Conservation (phyloP, 2,797 vertebrate species). For the Acrocephalus scirpaceus region DNA sequence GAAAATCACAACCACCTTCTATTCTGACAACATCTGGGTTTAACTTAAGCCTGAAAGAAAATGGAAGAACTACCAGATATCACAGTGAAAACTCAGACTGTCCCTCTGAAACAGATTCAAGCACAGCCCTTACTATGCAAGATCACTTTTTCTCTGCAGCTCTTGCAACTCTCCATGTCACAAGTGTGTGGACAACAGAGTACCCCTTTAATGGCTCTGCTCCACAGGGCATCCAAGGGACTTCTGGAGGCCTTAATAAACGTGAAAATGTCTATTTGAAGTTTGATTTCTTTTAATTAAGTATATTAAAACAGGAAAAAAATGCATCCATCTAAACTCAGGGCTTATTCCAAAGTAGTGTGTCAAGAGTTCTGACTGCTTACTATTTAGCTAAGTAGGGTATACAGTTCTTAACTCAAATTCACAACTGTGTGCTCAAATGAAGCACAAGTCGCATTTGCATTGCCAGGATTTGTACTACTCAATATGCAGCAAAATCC, state of each 20-base stretch:
- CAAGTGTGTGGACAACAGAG: not conserved
- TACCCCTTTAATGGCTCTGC: not conserved
- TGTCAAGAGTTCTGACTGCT: not conserved
- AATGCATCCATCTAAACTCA: not conserved
- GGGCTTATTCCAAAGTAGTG: not conserved
- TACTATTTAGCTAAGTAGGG: not conserved
- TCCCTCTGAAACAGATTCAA: not conserved
- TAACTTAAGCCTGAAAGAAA: not conserved
- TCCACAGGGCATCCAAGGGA: not conserved
- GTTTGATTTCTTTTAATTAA: not conserved
- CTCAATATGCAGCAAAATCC: conserved; percentile 5
- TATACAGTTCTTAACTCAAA: not conserved
- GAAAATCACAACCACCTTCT: not conserved
- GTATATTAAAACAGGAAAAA: not conserved
- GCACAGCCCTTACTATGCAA: not conserved
- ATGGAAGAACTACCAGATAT: not conserved
- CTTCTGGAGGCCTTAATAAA: not conserved
- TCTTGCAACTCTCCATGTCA: not conserved
- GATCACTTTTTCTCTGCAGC: not conserved
- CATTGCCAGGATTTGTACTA: not conserved
- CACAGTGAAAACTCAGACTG: not conserved
- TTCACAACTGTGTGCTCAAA: not conserved
- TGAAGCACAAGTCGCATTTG: not conserved
- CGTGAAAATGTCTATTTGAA: not conserved
- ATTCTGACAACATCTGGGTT: not conserved